A percentile compares a stretch with the other conserved stretches of the same genome.
Conservation (phyloP, 2,797 vertebrate species). For the Agapornis canus region DNA sequence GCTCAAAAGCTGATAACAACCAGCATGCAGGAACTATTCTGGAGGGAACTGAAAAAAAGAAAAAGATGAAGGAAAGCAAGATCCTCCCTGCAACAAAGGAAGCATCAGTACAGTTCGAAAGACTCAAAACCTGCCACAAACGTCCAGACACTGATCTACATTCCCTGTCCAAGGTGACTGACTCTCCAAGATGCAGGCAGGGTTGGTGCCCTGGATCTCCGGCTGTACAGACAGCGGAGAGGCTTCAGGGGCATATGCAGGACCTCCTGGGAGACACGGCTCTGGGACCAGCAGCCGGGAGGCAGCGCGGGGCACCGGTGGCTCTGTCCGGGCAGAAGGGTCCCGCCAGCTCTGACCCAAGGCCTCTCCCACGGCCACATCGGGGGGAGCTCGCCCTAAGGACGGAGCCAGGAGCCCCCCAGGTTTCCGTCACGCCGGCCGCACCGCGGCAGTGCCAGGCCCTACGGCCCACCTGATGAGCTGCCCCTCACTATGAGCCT, state of each 20-base stretch:
- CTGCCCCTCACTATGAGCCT: background rate
- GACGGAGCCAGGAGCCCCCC: background rate
- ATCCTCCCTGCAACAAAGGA: background rate
- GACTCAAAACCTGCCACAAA: background rate
- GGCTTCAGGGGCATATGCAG: background rate
- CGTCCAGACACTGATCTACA: background rate
- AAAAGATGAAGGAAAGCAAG: background rate
- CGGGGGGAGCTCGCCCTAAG: background rate
- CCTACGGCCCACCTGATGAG: background rate
- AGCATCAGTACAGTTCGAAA: fast-evolving
- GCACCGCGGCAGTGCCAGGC: background rate
- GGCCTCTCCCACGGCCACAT: background rate
- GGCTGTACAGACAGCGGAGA: background rate
- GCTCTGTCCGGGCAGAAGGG: background rate
- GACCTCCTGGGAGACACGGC: background rate
- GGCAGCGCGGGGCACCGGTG: background rate
- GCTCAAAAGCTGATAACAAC: background rate
- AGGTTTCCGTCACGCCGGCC: background rate
- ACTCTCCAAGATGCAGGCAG: background rate
- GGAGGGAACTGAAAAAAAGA: fast-evolving
- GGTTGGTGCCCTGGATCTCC: background rate
- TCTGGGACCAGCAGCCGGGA: background rate
- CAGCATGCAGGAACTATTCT: background rate
- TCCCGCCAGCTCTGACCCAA: background rate
- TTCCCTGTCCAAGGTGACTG: conserved; percentile 10